phyloP scores from a whole-genome alignment of 2,113 vertebrate genomes.

The Puntigrus tetrazona region DNA sequence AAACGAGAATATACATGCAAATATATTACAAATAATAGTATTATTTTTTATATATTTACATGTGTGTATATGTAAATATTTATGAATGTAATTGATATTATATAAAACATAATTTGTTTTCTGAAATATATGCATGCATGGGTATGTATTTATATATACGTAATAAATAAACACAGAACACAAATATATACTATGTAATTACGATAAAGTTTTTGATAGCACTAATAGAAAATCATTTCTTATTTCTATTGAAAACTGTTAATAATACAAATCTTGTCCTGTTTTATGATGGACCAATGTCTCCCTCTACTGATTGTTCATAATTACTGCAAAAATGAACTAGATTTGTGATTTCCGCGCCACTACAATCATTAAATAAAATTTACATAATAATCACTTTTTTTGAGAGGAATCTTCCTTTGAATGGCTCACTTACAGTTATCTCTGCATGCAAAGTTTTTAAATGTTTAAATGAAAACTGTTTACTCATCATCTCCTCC shows the following conservation, averaged over 20 bases:
- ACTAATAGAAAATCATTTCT: not conserved
- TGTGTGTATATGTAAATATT: too few relatives aligned
- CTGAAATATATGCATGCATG: too few relatives aligned
- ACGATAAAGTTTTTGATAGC: too few relatives aligned
- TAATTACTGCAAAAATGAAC: constrained; percentile 17
- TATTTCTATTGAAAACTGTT: not conserved
- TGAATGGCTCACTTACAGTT: not conserved
- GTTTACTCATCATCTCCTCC: constrained; percentile 98
- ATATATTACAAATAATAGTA: too few relatives aligned
- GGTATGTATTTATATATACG: too few relatives aligned
- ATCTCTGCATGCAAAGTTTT: not conserved
- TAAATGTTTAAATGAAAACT: not conserved
- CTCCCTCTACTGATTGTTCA: not conserved
- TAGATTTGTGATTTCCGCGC: not conserved
- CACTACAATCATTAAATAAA: too few relatives aligned
- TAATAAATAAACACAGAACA: too few relatives aligned
- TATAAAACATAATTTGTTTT: too few relatives aligned
- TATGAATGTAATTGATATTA: too few relatives aligned
- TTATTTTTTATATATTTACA: too few relatives aligned
- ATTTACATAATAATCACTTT: not conserved
- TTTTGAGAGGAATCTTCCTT: not conserved
- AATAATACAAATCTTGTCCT: not conserved
- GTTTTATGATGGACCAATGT: not conserved
- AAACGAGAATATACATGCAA: too few relatives aligned
- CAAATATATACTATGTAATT: too few relatives aligned